Evolutionary conservation across 1,140 invertebrate species (phyloP), one percentile per base, ranked within the genome.

Genomic region (Lordiphosa clarofinis): DNA sequence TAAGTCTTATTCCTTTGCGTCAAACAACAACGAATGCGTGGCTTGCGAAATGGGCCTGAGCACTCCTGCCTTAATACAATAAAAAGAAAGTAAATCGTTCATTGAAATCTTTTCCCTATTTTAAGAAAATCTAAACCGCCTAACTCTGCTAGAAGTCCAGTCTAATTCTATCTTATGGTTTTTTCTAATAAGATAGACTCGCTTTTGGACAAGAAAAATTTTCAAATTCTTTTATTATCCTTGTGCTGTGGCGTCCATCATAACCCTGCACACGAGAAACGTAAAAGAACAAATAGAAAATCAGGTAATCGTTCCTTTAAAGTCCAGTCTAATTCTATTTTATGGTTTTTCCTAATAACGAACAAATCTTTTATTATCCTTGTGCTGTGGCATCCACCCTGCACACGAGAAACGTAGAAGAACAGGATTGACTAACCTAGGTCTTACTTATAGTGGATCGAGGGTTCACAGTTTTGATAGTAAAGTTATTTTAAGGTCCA

Each of bases 141-240:
- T 15, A 15, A 19, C 19, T 19, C 19, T 19, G 2, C 2, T 19
- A 19, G 2, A 19, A 19, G 19, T 19, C 19, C 19, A 19, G 19
- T 19, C 19, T 19, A 60, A 73, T 81, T 66, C 78, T 82, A 36
- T 60, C 39, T 70, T 47, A 73, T 73, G 60, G 55, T 56, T 50
- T 52, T 3, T 42, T 48, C 57, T 79, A 79, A 50, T 70, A 56
- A 37, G 46, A 65, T 39, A 70, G 74, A 61, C 69, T 79, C 74
- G 74, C 74, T 79, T 73, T 69, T 79, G 74, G 74, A 73, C 74
- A 8, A 79, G 24, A 73, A 4, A 54, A 89, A 36, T 68, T 15
- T 15, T 15, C 1, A 15, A 15, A 15, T 15, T 15, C 59, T 72
- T 73, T 36, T 15, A 44, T 44, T 44, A 44, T 44, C 42, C 42